Base-by-base conservation (phyloP, 2,113 vertebrate genomes). In the Dendrocopos noguchii region DNA sequence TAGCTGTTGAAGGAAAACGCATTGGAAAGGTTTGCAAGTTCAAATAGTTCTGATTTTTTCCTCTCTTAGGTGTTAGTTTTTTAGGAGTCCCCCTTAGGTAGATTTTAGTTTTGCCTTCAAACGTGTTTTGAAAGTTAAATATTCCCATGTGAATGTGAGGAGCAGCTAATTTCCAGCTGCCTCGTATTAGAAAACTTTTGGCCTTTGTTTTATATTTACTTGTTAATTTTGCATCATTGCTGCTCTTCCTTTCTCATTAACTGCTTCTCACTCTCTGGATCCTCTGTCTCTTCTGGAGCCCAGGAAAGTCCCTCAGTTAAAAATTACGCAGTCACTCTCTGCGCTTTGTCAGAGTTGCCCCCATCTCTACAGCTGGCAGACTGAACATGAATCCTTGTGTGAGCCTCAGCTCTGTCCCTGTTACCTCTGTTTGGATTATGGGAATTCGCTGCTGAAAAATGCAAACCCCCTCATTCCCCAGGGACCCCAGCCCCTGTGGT, bases 1-100 rank as follows among this genome's bases (percentile, higher is more conserved):
- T 99, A 95, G 99, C 99, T 87, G 99, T 99, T 25, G 99, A 99
- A 97, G 99, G 99, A 91, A 99, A 99, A 83, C 98, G 99, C 14
- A 99, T 99, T 0, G 99, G 99, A 87, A 99, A 99, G 98, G 99
- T 99, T 85, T 97, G 97, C 53, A 39, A 63, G 22, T 88, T 79
- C 67, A 31, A 50, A 6, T 64, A 68, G 34, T 74, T 27, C 4
- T 53, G n/a, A 34, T 31, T 57, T 73, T 56, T 77, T 46, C 12
- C 5, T 29, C 18, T 79, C 27, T 46, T 34, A 27, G 11, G 7
- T 77, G 17, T 82, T 90, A 82, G 10, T 18, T 57, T 81, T 90
- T 72, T 27, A 36, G 4, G 59, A 90, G 57, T 50, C 57, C 29
- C 27, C 28, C 47, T 29, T 33, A 5, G 53, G 61, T 70, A 22